These are phyloP conservation scores for Dicycla oo DNA, from an alignment of 2,888 invertebrate genomes.

Conservation along the genomic window DNA sequence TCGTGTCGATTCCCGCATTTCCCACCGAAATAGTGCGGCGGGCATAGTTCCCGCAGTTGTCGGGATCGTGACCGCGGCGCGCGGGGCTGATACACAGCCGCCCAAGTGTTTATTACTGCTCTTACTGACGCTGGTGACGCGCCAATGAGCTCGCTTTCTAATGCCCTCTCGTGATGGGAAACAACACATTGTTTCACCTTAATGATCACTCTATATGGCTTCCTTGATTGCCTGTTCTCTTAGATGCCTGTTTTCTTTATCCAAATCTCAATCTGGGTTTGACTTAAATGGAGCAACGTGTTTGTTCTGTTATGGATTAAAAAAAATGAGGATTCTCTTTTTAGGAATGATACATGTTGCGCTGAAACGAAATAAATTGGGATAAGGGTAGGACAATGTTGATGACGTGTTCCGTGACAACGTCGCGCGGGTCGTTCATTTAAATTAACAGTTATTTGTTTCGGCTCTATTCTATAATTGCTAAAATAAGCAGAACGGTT, in stretches of 20 bases:
- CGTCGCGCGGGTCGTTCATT: conserved; percentile 10
- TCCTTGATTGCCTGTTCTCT: conserved; percentile 37
- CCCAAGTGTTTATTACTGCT: conserved; percentile 61
- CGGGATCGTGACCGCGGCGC: conserved; percentile 50
- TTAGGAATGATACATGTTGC: conserved; percentile 8
- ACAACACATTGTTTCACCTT: conserved; percentile 56
- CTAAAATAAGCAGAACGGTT: conserved; percentile 30
- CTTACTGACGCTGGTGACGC: conserved; percentile 51
- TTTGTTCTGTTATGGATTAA: conserved; percentile 10
- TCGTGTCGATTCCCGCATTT: conserved; percentile 58
- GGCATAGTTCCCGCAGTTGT: conserved; percentile 48
- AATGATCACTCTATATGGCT: conserved; percentile 55
- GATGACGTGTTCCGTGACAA: not conserved
- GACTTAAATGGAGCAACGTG: conserved; percentile 25
- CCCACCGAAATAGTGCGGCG: conserved; percentile 64
- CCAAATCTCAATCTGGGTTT: conserved; percentile 32
- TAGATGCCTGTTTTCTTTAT: conserved; percentile 23
- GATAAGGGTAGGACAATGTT: too few species aligned
- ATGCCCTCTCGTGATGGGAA: conserved; percentile 56
- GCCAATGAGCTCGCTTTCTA: conserved; percentile 50
- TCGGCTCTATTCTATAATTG: not conserved
- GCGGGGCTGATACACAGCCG: conserved; percentile 40
- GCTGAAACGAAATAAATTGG: too few species aligned
- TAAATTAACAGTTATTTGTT: not conserved
- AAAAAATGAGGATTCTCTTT: conserved; percentile 10